These are phyloP conservation scores for Ichneumon xanthorius DNA, from an alignment of 2,888 invertebrate genomes.

Conservation along the genomic window DNA sequence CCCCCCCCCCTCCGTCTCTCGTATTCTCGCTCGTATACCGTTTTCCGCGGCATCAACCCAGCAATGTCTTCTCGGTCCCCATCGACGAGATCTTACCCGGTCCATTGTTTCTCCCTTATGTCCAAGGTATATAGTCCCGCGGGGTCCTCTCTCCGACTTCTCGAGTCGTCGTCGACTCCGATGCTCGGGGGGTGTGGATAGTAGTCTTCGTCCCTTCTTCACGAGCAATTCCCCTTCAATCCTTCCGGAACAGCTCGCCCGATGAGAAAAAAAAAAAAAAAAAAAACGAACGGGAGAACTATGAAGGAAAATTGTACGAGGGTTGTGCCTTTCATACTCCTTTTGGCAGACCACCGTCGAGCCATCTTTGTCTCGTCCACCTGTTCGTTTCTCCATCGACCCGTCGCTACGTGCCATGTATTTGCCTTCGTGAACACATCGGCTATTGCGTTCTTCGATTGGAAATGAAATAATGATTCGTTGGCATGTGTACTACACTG, in stretches of 20 bases:
- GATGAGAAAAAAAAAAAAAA: constrained; percentile 16
- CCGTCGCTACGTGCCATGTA: not conserved
- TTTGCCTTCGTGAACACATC: constrained; percentile 27
- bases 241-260: constrained; percentile 26
- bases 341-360: not conserved
- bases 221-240: constrained; percentile 58
- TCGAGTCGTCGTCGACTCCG: constrained; percentile 19
- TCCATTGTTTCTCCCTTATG: constrained; percentile 50
- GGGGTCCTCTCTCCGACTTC: constrained; percentile 9
- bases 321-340: constrained; percentile 3
- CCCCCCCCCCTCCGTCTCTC: not conserved
- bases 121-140: constrained; percentile 27
- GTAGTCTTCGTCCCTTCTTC: constrained; percentile 47
- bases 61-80: constrained; percentile 27
- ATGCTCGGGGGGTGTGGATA: constrained; percentile 31
- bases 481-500: not conserved
- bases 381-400: constrained; percentile 45
- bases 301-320: constrained; percentile 38
- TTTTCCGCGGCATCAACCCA: constrained; percentile 51
- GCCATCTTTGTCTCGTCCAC: constrained; percentile 24
- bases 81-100: constrained; percentile 34
- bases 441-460: not conserved
- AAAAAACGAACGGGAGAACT: constrained; percentile 46
- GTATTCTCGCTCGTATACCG: constrained; percentile 20
- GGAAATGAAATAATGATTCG: constrained; percentile 34